These are phyloP conservation scores for Acanthurus leucopareius DNA, from an alignment of 2,797 vertebrate species.

Conservation along the genomic window DNA sequence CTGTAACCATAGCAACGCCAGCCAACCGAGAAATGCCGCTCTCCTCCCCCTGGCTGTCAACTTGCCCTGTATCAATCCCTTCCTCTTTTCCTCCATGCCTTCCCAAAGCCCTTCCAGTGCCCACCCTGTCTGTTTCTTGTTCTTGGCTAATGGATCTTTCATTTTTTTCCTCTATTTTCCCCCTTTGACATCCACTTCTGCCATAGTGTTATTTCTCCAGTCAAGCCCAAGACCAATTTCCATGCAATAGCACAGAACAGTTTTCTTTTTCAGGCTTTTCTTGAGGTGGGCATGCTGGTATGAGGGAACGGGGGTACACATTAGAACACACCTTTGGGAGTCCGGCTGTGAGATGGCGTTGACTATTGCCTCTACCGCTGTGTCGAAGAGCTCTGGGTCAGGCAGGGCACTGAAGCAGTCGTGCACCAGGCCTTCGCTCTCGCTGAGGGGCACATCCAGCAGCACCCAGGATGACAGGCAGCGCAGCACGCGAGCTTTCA, in stretches of 20 bases:
- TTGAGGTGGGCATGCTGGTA: background rate
- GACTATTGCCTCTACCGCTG: slow-evolving; percentile 96
- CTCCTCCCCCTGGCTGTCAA: slow-evolving; percentile 76
- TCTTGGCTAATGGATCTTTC: slow-evolving; percentile 29
- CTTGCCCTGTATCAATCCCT: slow-evolving; percentile 69
- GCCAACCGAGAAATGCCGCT: slow-evolving; percentile 82
- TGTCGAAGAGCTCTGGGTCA: slow-evolving; percentile 98
- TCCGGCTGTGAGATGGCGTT: slow-evolving; percentile 98
- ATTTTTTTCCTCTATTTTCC: background rate
- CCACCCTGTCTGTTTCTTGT: slow-evolving; percentile 57
- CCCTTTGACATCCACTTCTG: background rate
- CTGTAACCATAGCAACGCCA: slow-evolving; percentile 87
- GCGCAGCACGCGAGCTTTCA: slow-evolving; percentile 96
- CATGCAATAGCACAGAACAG: background rate
- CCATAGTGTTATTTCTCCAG: slow-evolving; percentile 25
- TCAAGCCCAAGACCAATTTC: slow-evolving; percentile 12
- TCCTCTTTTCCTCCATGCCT: slow-evolving; percentile 39
- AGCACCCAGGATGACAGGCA: slow-evolving; percentile 99
- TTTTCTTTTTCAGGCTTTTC: slow-evolving; percentile 5
- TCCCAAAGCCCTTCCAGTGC: slow-evolving; percentile 56
- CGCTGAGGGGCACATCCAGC: slow-evolving; percentile 94
- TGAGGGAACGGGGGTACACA: background rate
- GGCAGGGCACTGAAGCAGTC: slow-evolving; percentile 94
- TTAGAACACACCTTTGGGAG: slow-evolving; percentile 92
- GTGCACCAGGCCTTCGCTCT: slow-evolving; percentile 95